Evolutionary conservation across 2,888 invertebrate genomes (phyloP), one percentile per base, ranked within the genome.

Genomic region (Lasioglossum figueresi): DNA sequence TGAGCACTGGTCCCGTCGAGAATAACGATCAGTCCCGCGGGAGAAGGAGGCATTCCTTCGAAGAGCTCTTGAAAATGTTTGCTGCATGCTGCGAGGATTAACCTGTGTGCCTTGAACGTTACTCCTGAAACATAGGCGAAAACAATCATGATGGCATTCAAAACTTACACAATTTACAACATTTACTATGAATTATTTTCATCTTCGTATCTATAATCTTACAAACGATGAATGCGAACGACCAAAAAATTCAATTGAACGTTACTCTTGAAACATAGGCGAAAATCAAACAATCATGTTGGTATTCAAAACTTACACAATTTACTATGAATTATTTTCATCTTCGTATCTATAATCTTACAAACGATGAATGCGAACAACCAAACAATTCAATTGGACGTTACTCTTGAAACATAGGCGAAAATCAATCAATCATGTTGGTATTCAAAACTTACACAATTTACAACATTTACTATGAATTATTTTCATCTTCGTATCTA

Each of bases 41-140:
- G 97, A 93, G 97, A 96, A 77, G 97, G 96, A 83, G 98, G 98
- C 91, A 98, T 98, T 89, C 97, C 97, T 96, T 98, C 98, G 95
- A 98, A 98, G 91, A 98, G 95, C 95, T 98, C 98, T 94, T 98
- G 98, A 95, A 98, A 97, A 95, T 98, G 98, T 95, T 98, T 98
- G 96, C 98, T 98, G 96, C 98, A 98, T 94, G 98, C 98, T 92
- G 98, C 98, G 95, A 98, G 96, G 94, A 98, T 98, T 94, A 98
- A 96, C 95, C 98, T 98, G 96, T 98, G 98, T 92, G 98, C 98
- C 96, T 97, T 97, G 96, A 98, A 98, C 94, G 98, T 98, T 95
- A 98, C 97, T 95, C 98, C 98, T 98, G 96, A 40, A 91, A 91
- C 86, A 87, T 1, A 84, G 16, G 79, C 19, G 31, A 68, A n/a